These are phyloP conservation scores for Alligator mississippiensis DNA, from an alignment of 2,113 vertebrate species.

Conservation along the genomic window DNA sequence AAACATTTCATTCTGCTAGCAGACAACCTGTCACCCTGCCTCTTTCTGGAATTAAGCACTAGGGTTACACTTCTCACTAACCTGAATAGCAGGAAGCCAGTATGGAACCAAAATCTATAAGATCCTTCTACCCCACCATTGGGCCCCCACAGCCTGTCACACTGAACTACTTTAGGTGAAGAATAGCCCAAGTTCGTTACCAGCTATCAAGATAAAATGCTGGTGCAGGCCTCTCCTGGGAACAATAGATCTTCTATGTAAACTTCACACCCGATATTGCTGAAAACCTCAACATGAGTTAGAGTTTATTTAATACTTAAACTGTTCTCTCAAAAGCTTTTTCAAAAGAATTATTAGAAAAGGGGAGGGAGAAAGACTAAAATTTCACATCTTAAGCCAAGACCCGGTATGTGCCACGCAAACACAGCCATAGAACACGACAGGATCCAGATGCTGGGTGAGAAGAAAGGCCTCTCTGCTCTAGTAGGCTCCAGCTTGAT, in stretches of 20 bases:
- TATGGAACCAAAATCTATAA: not conserved
- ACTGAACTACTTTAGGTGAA: not conserved
- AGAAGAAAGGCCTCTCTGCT: not conserved
- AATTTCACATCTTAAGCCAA: not conserved
- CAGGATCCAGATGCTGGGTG: not conserved
- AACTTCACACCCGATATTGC: not conserved
- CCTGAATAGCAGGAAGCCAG: not conserved
- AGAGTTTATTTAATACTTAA: not conserved
- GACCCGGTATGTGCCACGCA: not conserved
- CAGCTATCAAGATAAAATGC: not conserved
- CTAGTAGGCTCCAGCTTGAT: not conserved
- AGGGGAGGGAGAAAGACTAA: not conserved
- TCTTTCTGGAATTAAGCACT: not conserved
- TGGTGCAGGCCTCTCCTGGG: not conserved
- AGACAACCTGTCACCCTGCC: not conserved
- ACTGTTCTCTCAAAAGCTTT: not conserved
- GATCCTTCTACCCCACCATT: not conserved
- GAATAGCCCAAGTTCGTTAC: not conserved
- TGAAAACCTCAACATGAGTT: not conserved
- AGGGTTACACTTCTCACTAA: not conserved
- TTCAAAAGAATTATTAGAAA: not conserved
- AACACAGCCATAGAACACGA: not conserved
- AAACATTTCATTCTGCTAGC: not conserved
- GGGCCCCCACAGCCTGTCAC: not conserved
- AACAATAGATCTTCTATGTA: not conserved